Percentiles rank a stretch among this genome's conserved stretches.
Conservation (phyloP, 2,797 vertebrate genomes). For the Cyclura pinguis region DNA sequence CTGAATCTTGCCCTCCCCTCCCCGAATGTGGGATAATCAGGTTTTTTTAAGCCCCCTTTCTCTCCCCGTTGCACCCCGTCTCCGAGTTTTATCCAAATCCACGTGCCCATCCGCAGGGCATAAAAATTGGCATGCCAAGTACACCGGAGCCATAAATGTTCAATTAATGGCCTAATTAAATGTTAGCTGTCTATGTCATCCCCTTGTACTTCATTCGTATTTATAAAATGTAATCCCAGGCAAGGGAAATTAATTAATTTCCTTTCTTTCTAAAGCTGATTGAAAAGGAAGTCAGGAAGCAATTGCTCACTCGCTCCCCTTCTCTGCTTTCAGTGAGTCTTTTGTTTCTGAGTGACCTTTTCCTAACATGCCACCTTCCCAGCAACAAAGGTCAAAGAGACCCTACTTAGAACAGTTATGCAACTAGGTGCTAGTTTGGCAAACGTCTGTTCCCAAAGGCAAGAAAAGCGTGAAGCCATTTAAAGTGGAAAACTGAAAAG, state of each 20-base stretch:
- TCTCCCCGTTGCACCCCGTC: too few species aligned
- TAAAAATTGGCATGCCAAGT: slow-evolving; percentile 43
- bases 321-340: background rate
- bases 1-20: too few species aligned
- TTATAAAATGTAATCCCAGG: slow-evolving; percentile 34
- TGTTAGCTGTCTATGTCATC: slow-evolving; percentile 25
- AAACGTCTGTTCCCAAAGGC: background rate
- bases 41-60: background rate
- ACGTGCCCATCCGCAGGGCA: background rate
- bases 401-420: background rate
- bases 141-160: slow-evolving; percentile 49
- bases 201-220: slow-evolving; percentile 37
- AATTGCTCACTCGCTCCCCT: background rate
- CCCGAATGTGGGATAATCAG: background rate
- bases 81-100: too few species aligned
- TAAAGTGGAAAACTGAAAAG: rapidly evolving
- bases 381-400: background rate
- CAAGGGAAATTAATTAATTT: slow-evolving; percentile 47
- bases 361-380: background rate
- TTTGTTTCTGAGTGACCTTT: slow-evolving; percentile 12
- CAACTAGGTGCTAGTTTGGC: background rate
- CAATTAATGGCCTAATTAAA: slow-evolving; percentile 49
- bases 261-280: slow-evolving; percentile 22
- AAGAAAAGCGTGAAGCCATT: background rate
- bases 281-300: slow-evolving; percentile 31